These are phyloP conservation scores for Neocrepidodera transversa DNA, from an alignment of 2,888 invertebrate genomes.

Conservation along the genomic window DNA sequence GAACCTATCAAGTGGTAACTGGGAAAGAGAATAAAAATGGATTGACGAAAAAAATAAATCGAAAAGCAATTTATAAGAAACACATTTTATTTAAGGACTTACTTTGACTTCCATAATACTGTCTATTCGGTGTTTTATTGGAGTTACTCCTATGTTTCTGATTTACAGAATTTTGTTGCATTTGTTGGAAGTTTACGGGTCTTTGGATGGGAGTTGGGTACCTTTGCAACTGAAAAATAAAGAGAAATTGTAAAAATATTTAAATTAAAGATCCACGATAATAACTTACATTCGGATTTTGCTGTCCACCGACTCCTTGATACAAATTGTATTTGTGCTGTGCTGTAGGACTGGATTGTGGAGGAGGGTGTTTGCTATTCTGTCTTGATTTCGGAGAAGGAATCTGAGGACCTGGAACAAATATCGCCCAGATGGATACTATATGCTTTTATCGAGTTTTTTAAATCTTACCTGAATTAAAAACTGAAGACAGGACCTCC, in stretches of 20 bases:
- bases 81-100: slow-evolving; percentile 42
- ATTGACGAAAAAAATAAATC: slow-evolving; percentile 39
- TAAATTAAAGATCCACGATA: not conserved
- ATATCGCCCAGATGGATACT: too few species aligned
- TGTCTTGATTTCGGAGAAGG: slow-evolving; percentile 66
- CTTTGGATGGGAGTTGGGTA: slow-evolving; percentile 65
- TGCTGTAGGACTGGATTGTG: slow-evolving; percentile 64
- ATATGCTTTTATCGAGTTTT: too few species aligned
- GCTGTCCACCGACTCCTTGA: slow-evolving; percentile 63
- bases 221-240: slow-evolving; percentile 50
- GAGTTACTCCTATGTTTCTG: slow-evolving; percentile 57
- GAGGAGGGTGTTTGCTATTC: slow-evolving; percentile 64
- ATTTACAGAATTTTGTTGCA: slow-evolving; percentile 55
- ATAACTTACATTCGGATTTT: slow-evolving; percentile 54
- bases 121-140: slow-evolving; percentile 58
- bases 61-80: not conserved
- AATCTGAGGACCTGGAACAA: slow-evolving; percentile 62
- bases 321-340: slow-evolving; percentile 66
- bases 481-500: slow-evolving; percentile 66
- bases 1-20: too few species aligned
- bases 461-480: slow-evolving; percentile 63
- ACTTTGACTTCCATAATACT: slow-evolving; percentile 65
- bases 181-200: slow-evolving; percentile 62
- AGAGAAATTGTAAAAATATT: not conserved
- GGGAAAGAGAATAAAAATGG: too few species aligned